Percentiles rank a stretch among this genome's conserved stretches.
phyloP scores from a whole-genome alignment of 2,797 vertebrate species.

The Paguma larvata region DNA sequence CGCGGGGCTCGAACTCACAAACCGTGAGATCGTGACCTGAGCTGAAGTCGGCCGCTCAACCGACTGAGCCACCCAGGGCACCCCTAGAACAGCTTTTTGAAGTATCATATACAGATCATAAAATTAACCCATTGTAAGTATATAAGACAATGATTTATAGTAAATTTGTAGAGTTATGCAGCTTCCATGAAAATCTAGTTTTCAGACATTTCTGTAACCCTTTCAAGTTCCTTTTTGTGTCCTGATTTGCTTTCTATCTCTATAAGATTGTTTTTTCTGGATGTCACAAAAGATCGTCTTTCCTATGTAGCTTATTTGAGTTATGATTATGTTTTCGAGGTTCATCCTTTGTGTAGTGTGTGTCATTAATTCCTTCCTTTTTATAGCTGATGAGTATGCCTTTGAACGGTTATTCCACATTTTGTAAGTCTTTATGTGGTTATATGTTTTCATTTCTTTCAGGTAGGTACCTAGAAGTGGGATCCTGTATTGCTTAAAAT shows the following conservation, averaged over 20 bases:
- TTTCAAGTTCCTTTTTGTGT: not conserved
- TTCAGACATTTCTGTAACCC: not conserved
- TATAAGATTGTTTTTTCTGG: slow-evolving; percentile 31
- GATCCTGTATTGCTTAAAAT: not conserved
- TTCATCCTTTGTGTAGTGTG: not conserved
- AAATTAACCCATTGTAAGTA: not conserved
- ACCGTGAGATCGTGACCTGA: no score
- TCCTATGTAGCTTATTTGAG: not conserved
- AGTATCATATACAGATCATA: not conserved
- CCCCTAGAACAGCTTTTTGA: not conserved
- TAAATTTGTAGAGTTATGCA: slow-evolving; percentile 13
- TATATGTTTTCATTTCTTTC: not conserved
- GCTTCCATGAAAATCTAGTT: not conserved
- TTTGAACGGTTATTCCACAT: not conserved
- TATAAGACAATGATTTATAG: not conserved
- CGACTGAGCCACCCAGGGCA: no score
- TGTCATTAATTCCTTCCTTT: slow-evolving; percentile 28
- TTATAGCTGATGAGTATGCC: not conserved
- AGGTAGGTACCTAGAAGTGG: not conserved
- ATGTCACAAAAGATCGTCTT: slow-evolving; percentile 29
- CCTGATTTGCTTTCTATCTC: slow-evolving; percentile 22
- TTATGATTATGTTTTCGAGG: not conserved
- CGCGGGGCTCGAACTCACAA: no score
- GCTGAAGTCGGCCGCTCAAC: no score
- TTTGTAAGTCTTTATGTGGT: not conserved